Percentiles rank a stretch among this genome's conserved stretches.
Evolutionary conservation across 2,113 vertebrate genomes (phyloP).

Genomic region (Silurus asotus): DNA sequence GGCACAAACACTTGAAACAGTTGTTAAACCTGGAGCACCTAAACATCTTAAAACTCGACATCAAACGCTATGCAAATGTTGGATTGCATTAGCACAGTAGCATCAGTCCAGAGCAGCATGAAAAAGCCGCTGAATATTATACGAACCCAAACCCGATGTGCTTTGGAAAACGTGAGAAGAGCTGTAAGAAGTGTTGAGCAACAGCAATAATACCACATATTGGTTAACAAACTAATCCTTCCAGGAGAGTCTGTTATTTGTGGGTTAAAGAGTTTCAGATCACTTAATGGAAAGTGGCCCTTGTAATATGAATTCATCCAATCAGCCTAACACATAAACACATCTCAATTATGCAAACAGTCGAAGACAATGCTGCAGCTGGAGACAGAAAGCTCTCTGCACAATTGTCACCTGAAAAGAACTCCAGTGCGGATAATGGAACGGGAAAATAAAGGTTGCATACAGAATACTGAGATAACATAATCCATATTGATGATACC

Average conservation of each 20-base stretch:
- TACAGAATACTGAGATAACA: not conserved
- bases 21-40: slow-evolving; percentile 72
- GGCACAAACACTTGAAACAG: slow-evolving; percentile 73
- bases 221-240: slow-evolving; percentile 48
- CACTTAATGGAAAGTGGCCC: slow-evolving; percentile 54
- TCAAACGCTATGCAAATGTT: slow-evolving; percentile 77
- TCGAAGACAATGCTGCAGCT: slow-evolving; percentile 46
- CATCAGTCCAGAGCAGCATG: slow-evolving; percentile 36
- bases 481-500: not conserved
- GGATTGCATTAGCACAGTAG: slow-evolving; percentile 61
- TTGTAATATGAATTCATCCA: slow-evolving; percentile 52
- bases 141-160: slow-evolving; percentile 5
- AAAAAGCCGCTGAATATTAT: slow-evolving; percentile 34
- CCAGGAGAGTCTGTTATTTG: slow-evolving; percentile 45
- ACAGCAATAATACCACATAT: slow-evolving; percentile 44
- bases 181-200: slow-evolving; percentile 39
- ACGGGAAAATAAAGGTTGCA: slow-evolving; percentile 11
- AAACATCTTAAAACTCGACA: slow-evolving; percentile 76
- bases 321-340: slow-evolving; percentile 44
- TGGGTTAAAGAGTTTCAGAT: slow-evolving; percentile 54
- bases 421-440: not conserved
- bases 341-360: slow-evolving; percentile 48
- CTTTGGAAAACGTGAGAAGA: slow-evolving; percentile 1
- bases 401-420: slow-evolving; percentile 33
- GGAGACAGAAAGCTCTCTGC: slow-evolving; percentile 35